A percentile compares a stretch with the other conserved stretches of the same genome.
phyloP scores from a whole-genome alignment of 2,888 invertebrate species.

The Nomada fabriciana region DNA sequence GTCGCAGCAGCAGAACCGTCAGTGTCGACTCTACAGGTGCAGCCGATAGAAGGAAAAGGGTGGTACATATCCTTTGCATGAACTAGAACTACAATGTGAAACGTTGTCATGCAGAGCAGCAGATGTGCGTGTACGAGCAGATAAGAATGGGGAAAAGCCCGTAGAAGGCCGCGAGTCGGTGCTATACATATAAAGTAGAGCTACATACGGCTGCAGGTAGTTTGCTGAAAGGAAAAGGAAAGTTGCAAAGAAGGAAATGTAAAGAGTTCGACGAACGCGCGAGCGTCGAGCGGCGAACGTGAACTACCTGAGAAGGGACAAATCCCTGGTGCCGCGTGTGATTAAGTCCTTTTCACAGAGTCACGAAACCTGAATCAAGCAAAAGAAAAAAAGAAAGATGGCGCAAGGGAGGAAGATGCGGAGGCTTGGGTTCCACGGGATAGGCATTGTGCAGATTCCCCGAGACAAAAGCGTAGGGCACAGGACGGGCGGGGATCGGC shows the following conservation, averaged over 20 bases:
- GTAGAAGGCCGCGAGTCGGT: background rate
- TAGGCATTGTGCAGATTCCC: conserved; percentile 68
- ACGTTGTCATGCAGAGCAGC: too few species aligned
- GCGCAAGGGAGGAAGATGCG: conserved; percentile 34
- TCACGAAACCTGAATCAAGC: conserved; percentile 53
- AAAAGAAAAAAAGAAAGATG: conserved; percentile 37
- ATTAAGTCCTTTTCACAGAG: conserved; percentile 72
- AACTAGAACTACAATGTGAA: too few species aligned
- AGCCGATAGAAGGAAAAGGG: too few species aligned
- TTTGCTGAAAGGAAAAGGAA: conserved; percentile 32
- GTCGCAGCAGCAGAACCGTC: too few species aligned
- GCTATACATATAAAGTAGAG: background rate
- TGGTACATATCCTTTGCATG: too few species aligned
- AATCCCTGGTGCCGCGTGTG: conserved; percentile 67
- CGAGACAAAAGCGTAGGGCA: conserved; percentile 67
- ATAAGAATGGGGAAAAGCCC: too few species aligned
- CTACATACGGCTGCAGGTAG: background rate
- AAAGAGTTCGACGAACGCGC: conserved; percentile 21
- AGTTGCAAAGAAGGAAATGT: conserved; percentile 48
- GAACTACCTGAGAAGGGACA: conserved; percentile 69
- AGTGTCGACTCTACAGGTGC: too few species aligned
- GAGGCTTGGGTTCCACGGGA: conserved; percentile 49
- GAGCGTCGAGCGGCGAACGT: conserved; percentile 20
- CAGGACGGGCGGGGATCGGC: conserved; percentile 29
- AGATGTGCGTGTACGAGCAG: background rate